phyloP scores from a whole-genome alignment of 2,113 vertebrate species.

The Heloderma charlesbogerti region DNA sequence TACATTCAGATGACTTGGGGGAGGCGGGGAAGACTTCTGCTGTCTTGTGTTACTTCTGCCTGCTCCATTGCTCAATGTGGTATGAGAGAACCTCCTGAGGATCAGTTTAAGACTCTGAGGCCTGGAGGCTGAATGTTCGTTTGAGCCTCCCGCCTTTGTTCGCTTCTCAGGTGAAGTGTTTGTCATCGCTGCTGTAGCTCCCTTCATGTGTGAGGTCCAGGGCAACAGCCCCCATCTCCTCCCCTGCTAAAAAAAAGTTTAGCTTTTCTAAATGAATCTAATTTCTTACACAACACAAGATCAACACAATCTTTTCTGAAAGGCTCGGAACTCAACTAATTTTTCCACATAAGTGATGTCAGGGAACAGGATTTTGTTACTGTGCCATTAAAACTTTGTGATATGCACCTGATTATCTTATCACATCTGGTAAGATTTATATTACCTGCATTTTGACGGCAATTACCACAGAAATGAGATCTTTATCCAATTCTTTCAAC shows the following conservation, averaged over 20 bases:
- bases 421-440: not conserved
- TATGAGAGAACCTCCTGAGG: too few species aligned
- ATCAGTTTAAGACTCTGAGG: too few species aligned
- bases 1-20: too few species aligned
- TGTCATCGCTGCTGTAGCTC: not conserved
- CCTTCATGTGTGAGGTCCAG: too few species aligned
- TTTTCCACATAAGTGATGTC: not conserved
- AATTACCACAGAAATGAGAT: slow-evolving; percentile 94
- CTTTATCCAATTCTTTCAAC: slow-evolving; percentile 93
- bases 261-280: not conserved
- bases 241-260: not conserved
- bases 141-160: not conserved
- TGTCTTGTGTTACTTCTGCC: too few species aligned
- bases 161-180: not conserved
- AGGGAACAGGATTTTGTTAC: not conserved
- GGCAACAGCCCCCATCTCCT: not conserved
- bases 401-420: not conserved
- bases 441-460: slow-evolving; percentile 97
- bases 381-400: not conserved
- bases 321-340: not conserved
- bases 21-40: too few species aligned
- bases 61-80: too few species aligned
- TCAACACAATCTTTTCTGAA: not conserved
- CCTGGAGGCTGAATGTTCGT: not conserved
- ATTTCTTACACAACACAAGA: not conserved